These are phyloP conservation scores for Cataglyphis livida DNA, from an alignment of 2,888 invertebrate species.

Conservation along the genomic window DNA sequence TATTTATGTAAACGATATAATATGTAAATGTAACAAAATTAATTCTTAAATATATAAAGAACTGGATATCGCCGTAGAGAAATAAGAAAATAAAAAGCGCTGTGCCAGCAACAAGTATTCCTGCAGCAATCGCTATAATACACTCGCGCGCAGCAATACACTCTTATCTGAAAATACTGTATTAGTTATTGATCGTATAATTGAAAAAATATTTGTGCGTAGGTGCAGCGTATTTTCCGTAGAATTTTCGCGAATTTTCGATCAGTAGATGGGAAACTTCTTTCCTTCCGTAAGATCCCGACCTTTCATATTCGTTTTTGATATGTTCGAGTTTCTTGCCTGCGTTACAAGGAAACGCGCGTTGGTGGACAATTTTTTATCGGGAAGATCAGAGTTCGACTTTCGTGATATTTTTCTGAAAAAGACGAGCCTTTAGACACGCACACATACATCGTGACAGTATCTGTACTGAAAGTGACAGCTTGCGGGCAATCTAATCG, in stretches of 20 bases:
- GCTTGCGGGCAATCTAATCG: neutral
- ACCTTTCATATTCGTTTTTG: conserved; percentile 9
- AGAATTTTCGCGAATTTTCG: too few species aligned
- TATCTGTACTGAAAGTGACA: conserved; percentile 7
- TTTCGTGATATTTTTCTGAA: neutral
- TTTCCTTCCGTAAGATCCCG: neutral
- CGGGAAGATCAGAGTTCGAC: neutral
- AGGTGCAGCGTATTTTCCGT: neutral
- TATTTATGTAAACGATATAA: neutral
- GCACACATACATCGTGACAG: neutral
- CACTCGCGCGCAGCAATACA: neutral
- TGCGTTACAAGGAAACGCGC: neutral
- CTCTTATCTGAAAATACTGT: neutral
- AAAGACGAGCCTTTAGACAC: neutral
- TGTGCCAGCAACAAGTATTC: conserved; percentile 10
- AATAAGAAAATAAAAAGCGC: neutral
- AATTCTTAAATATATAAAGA: neutral
- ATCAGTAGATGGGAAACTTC: neutral
- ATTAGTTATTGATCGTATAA: neutral
- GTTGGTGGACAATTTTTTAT: conserved; percentile 44
- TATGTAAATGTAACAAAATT: neutral
- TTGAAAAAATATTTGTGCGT: neutral
- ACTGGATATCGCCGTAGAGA: neutral
- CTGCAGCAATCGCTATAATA: neutral
- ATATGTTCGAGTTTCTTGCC: conserved; percentile 7